These are phyloP conservation scores for Silurus aristotelis DNA, from an alignment of 2,797 vertebrate genomes.

Conservation along the genomic window DNA sequence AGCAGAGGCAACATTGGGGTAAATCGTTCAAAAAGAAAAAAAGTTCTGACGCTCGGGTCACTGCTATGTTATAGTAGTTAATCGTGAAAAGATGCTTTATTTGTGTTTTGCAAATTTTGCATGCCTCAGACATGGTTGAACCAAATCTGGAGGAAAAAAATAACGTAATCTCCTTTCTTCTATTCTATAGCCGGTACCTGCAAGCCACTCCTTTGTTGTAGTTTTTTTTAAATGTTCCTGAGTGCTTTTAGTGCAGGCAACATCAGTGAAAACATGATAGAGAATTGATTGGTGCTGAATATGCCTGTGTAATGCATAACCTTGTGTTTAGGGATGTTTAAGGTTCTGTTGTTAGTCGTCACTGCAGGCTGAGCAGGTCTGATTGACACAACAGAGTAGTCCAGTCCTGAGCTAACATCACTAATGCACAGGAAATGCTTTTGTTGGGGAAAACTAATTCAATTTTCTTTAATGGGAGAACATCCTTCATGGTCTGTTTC, in stretches of 20 bases:
- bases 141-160: too few species aligned
- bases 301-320: slow-evolving; percentile 3
- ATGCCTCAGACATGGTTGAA: not conserved
- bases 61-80: not conserved
- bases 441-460: slow-evolving; percentile 70
- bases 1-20: slow-evolving; percentile 24
- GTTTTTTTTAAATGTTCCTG: not conserved
- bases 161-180: not conserved
- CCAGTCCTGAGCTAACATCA: slow-evolving; percentile 58
- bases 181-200: not conserved
- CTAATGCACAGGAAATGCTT: slow-evolving; percentile 80
- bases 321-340: slow-evolving; percentile 25
- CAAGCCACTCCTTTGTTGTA: not conserved
- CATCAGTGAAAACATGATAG: slow-evolving; percentile 3
- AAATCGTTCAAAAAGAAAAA: slow-evolving; percentile 16
- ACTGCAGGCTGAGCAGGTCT: slow-evolving; percentile 34
- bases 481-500: slow-evolving; percentile 72
- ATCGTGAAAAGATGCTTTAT: slow-evolving; percentile 12
- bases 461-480: slow-evolving; percentile 74
- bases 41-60: slow-evolving; percentile 10
- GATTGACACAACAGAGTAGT: slow-evolving; percentile 52
- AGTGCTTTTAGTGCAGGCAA: slow-evolving; percentile 17
- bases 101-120: not conserved
- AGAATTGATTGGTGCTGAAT: slow-evolving; percentile 26
- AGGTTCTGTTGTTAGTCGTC: slow-evolving; percentile 13